A percentile compares a stretch with the other conserved stretches of the same genome.
These are phyloP conservation scores for Nerophis lumbriciformis DNA, from an alignment of 2,113 vertebrate species.

Conservation along the genomic window DNA sequence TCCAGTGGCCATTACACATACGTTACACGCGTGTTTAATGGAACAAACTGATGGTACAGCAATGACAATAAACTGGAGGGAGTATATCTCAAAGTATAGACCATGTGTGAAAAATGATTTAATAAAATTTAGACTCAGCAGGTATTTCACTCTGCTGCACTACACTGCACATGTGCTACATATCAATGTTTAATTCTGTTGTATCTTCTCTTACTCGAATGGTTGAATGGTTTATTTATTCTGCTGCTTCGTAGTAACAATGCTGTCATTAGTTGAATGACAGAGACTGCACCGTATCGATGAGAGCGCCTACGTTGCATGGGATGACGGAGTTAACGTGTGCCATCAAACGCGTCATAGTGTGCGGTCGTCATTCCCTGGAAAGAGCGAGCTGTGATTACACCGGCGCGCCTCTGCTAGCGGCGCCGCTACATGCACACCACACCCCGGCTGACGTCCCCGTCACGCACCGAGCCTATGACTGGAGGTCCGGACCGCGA, in stretches of 20 bases:
- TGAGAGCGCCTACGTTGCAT: too few relatives aligned
- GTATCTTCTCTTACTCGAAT: too few relatives aligned
- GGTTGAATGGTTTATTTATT: too few relatives aligned
- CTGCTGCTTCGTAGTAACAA: too few relatives aligned
- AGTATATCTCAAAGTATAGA: too few relatives aligned
- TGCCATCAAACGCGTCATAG: not conserved
- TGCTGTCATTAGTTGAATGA: not conserved
- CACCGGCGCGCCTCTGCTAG: not conserved
- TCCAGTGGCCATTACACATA: slow-evolving; percentile 3
- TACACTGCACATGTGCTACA: too few relatives aligned
- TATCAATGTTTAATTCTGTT: too few relatives aligned
- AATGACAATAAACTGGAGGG: not conserved
- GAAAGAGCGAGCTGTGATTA: slow-evolving; percentile 22
- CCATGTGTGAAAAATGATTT: too few relatives aligned
- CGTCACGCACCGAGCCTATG: slow-evolving; percentile 7
- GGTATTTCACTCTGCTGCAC: too few relatives aligned
- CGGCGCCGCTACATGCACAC: not conserved
- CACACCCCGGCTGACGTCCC: not conserved
- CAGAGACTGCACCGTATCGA: not conserved
- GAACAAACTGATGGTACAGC: not conserved
- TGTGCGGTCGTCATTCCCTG: slow-evolving; percentile 26
- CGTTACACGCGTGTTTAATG: not conserved
- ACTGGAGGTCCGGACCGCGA: slow-evolving; percentile 16
- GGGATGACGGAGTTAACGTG: not conserved
- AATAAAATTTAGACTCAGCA: too few relatives aligned